Evolutionary conservation across 1,140 invertebrate species (phyloP), one percentile per base, ranked within the genome.

Genomic region (Charaxes varanes): DNA sequence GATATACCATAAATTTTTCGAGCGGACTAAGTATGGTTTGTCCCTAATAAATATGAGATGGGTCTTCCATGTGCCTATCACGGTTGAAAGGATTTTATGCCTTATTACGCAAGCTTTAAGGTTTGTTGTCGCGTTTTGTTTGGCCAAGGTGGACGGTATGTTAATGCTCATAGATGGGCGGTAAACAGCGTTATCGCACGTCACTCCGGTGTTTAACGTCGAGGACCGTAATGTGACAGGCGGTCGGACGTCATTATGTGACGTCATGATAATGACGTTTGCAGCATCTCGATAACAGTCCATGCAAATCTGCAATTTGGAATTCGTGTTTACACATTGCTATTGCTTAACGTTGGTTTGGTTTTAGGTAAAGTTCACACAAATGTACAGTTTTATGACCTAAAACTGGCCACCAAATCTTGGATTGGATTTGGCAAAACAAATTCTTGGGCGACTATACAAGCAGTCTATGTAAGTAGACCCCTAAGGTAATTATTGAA

Each of bases 121-220:
- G n/a, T n/a, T n/a, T n/a, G n/a, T n/a, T n/a, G n/a, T n/a, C n/a
- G n/a, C n/a, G n/a, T n/a, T n/a, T n/a, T n/a, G n/a, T n/a, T n/a
- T n/a, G n/a, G n/a, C n/a, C 10, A 33, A 33, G 35, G 19, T 21
- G 38, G 38, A 22, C 37, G 27, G 21, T 24, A 41, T 41, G 38
- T 41, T 33, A 15, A 28, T 26, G 26, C 24, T 28, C 35, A 19
- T 26, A 6, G 35, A 38, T 38, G 35, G 35, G 26, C 16, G 17
- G 45, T 59, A 57, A 57, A 64, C 57, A 64, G 51, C 38, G 53
- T 65, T 62, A 65, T 65, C 59, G 34, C 28, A 33, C 33, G 47
- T 49, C 49, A 41, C 45, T 36, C 15, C 40, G 41, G 28, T 35
- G 36, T 51, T 45, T 57, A 57, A 37, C 53, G 58, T 62, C 58